Conservation (phyloP, 2,888 invertebrate species). For the Spatulosminthurus flaviceps region DNA sequence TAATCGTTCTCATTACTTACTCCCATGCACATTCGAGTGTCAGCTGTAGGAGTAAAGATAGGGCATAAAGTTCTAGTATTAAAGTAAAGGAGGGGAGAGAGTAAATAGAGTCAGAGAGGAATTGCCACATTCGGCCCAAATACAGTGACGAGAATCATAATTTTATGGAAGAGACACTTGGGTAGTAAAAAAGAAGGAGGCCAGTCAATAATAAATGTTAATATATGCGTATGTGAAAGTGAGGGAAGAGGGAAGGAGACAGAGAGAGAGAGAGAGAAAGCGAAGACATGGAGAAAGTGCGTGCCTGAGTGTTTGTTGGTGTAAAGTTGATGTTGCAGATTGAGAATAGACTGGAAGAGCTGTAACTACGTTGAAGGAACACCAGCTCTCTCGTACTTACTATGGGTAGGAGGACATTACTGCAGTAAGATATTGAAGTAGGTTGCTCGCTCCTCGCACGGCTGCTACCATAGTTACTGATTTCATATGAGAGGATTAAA, state of each 20-base stretch:
- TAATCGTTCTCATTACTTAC: constrained; percentile 18
- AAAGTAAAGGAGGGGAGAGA: neutral
- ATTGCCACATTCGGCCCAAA: neutral
- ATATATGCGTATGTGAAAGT: constrained; percentile 10
- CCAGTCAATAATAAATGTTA: constrained; percentile 14
- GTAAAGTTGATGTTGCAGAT: no score
- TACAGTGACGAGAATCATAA: neutral
- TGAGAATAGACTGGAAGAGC: no score
- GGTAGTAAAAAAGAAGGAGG: constrained; percentile 2
- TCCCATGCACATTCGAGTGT: constrained; percentile 3
- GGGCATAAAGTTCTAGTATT: neutral
- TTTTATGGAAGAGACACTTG: constrained; percentile 18
- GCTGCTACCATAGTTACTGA: no score
- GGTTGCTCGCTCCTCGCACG: no score
- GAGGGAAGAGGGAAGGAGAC: no score
- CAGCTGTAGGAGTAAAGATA: neutral
- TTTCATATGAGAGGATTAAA: no score
- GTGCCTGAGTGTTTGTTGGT: neutral
- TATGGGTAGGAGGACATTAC: no score
- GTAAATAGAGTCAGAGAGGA: neutral
- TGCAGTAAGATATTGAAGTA: no score
- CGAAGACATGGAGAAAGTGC: neutral
- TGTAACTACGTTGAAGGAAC: no score
- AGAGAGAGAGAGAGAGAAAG: neutral
- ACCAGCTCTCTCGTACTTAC: no score